Base-by-base conservation (phyloP, 2,113 vertebrate genomes). In the Brachyistius frenatus region DNA sequence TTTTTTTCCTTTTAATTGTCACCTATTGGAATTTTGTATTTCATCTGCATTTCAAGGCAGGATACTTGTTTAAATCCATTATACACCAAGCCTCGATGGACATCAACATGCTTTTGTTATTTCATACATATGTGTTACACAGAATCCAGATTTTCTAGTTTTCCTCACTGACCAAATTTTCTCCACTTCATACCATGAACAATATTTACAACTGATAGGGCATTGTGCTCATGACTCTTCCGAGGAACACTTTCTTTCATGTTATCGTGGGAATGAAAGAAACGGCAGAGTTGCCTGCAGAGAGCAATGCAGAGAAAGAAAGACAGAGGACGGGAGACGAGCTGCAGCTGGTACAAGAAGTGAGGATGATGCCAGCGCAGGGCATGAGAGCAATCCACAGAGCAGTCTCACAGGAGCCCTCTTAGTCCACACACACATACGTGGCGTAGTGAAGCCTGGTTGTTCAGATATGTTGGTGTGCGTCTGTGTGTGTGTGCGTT, bases 271-370 rank as follows among this genome's bases (percentile, higher is more conserved):
- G 88, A 91, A 91, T 81, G 75, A 83, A 66, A 68, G 77, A 82
- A 58, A 32, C 78, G 31, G 44, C 55, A 15, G 6, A 47, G 67
- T 87, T 73, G 74, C 60, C 66, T 5, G 57, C 76, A 77, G 49
- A 65, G 61, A 60, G 50, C 64, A 69, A 61, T 2, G 32, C 14
- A 70, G 53, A 80, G 44, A 72, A 33, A 14, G 1, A 66, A 31
- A 30, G 67, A 10, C 41, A 71, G 49, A 65, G 35, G 68, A 54
- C 9, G 78, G 49, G 61, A 80, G 88, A 91, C 73, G 31, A 81
- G 83, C 77, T 89, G 79, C 91, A 93, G 92, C 92, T 92, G 92
- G 90, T 82, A 90, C 83, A 93, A 88, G 92, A 92, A 92, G 88
- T 76, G 50, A 65, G 52, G 66, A 85, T 72, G 85, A 86, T 92